These are phyloP conservation scores for Psylliodes chrysocephalus DNA, from an alignment of 2,888 invertebrate species.

Conservation along the genomic window DNA sequence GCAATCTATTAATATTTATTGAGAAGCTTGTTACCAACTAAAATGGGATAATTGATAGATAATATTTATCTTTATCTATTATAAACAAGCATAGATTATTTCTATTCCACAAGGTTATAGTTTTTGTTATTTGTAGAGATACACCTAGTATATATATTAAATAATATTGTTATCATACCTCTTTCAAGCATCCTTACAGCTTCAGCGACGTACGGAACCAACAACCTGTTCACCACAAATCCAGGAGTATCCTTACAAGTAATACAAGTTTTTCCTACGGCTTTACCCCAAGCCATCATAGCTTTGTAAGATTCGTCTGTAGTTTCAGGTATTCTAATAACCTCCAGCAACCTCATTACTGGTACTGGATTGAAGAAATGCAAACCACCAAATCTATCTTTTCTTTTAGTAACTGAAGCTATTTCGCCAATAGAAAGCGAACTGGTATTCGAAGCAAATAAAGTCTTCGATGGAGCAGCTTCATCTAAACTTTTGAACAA, in stretches of 20 bases:
- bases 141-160: no score
- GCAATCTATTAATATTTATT: no score
- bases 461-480: slow-evolving; percentile 76
- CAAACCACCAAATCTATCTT: slow-evolving; percentile 73
- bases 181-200: slow-evolving; percentile 83
- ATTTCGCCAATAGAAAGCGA: slow-evolving; percentile 87
- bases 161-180: slow-evolving; percentile 68
- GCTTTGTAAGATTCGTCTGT: slow-evolving; percentile 79
- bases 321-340: slow-evolving; percentile 79
- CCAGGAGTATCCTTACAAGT: slow-evolving; percentile 93
- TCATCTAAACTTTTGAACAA: slow-evolving; percentile 80
- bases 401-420: slow-evolving; percentile 75
- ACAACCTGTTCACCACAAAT: slow-evolving; percentile 88
- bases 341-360: slow-evolving; percentile 89
- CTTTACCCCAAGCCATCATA: slow-evolving; percentile 83
- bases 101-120: no score
- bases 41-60: no score
- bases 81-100: no score
- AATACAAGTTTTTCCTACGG: slow-evolving; percentile 85
- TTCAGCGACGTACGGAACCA: slow-evolving; percentile 86
- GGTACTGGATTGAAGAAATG: slow-evolving; percentile 96
- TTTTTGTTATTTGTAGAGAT: no score
- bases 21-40: no score
- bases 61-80: no score
- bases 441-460: slow-evolving; percentile 91